Conservation (phyloP, 2,797 vertebrate genomes). For the Erethizon dorsatum region DNA sequence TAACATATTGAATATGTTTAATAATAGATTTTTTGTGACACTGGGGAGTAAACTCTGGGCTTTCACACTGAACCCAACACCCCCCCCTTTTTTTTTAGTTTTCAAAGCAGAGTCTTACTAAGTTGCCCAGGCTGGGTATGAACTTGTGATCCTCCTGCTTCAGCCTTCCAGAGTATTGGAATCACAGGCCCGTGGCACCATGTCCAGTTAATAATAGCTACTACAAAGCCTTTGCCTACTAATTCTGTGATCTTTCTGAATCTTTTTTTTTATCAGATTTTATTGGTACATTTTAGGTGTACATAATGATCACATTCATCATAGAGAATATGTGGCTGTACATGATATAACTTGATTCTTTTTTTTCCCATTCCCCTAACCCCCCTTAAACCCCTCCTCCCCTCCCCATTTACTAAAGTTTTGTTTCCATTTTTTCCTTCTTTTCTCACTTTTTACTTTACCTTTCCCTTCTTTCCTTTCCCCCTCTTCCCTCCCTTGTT, state of each 20-base stretch:
- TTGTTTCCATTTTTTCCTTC: too few species aligned
- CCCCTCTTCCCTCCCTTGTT: neutral
- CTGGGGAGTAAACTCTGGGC: neutral
- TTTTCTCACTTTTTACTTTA: too few species aligned
- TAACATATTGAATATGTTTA: neutral
- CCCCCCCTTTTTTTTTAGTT: neutral
- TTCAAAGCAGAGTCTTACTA: neutral
- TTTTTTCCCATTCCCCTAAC: too few species aligned
- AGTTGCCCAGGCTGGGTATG: neutral
- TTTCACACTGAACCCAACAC: neutral
- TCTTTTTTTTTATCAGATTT: neutral
- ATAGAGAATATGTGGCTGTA: too few species aligned
- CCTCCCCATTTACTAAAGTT: too few species aligned
- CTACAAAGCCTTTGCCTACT: neutral
- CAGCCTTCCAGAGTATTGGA: neutral
- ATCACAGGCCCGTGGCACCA: neutral
- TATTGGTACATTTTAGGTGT: too few species aligned
- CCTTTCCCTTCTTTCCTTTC: neutral
- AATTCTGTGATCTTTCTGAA: conserved; percentile 15
- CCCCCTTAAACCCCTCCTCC: too few species aligned
- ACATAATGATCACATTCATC: too few species aligned
- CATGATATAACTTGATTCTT: too few species aligned
- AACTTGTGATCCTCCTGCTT: neutral
- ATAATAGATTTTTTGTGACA: neutral
- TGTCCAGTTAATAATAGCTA: neutral